Evolutionary conservation across 1,140 invertebrate species (phyloP).

Genomic region (Microplitis mediator): DNA sequence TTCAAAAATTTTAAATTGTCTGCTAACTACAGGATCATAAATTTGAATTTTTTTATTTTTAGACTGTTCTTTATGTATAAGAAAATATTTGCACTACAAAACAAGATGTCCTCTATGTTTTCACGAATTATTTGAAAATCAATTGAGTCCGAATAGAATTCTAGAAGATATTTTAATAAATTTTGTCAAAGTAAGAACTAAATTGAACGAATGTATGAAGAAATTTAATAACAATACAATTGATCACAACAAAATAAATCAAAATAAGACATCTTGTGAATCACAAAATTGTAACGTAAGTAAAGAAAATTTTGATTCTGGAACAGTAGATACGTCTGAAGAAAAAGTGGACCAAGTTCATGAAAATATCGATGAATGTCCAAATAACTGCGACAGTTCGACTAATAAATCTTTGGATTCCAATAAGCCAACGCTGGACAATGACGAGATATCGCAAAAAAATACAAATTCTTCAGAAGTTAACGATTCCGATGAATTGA

Average conservation of each 20-base stretch:
- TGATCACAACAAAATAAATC: background rate
- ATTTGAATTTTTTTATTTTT: conserved; percentile 16
- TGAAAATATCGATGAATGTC: no score
- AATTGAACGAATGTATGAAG: conserved; percentile 34
- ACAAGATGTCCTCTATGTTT: conserved; percentile 65
- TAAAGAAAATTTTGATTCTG: no score
- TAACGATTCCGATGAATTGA: conserved; percentile 35
- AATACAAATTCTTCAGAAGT: background rate
- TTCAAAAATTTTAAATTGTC: background rate
- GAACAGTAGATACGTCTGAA: no score
- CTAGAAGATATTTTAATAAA: conserved; percentile 56
- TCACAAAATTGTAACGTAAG: no score
- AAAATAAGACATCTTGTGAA: no score
- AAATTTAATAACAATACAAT: background rate
- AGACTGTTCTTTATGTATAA: conserved; percentile 68
- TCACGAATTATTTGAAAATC: conserved; percentile 60
- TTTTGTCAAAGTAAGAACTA: conserved; percentile 52
- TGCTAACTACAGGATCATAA: background rate
- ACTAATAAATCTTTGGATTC: no score
- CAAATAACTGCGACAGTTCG: no score
- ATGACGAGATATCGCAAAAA: background rate
- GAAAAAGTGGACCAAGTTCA: no score
- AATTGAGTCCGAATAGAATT: conserved; percentile 62
- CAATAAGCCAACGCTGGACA: no score
- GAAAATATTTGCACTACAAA: conserved; percentile 64